Base-by-base conservation (phyloP, 1,140 invertebrate species). In the Acromyrmex charruanus region DNA sequence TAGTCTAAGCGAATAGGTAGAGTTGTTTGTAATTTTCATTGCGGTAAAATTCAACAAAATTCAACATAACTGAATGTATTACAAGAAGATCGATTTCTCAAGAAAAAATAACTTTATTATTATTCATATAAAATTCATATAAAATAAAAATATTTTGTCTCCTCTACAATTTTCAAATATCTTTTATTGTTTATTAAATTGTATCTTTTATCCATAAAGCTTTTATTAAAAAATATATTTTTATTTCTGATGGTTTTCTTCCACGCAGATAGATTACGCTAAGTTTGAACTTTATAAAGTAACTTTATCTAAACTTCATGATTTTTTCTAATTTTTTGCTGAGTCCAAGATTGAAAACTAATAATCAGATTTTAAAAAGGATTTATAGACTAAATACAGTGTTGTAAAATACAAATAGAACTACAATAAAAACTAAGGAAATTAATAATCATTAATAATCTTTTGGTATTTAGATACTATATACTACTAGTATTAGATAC, bases 1-100 rank as follows among this genome's bases (percentile, higher is more conserved):
- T 74, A 82, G 68, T 21, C 39, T 21, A 28, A 44, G 14, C 79
- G 66, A 28, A 53, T 14, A 18, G 18, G 18, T 44, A 3, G 25
- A 44, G 77, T 6, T 59, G n/a, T 3, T 81, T 68, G 16, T 28
- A n/a, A 72, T 81, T 81, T 72, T 53, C 31, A 58, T 14, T 9
- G 12, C 12, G n/a, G 61, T 25, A 66, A 16, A 16, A 35, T 35
- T 66, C 4, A 49, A 2, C 18, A 53, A 53, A 58, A 12, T 44
- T 63, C 6, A 44, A 75, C 51, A 39, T 25, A 59, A 61, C 21
- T 1, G 16, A 4, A 77, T n/a, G 16, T 44, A 25, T 35, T 35
- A 4, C 31, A 66, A 0, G 0, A 16, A 18, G 5, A 63, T 63
- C 28, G 31, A 18, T 31, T 7, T 63, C 1, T 63, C 16, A 63